Base-by-base conservation (phyloP, 1,140 invertebrate genomes). In the Augochlora pura region DNA sequence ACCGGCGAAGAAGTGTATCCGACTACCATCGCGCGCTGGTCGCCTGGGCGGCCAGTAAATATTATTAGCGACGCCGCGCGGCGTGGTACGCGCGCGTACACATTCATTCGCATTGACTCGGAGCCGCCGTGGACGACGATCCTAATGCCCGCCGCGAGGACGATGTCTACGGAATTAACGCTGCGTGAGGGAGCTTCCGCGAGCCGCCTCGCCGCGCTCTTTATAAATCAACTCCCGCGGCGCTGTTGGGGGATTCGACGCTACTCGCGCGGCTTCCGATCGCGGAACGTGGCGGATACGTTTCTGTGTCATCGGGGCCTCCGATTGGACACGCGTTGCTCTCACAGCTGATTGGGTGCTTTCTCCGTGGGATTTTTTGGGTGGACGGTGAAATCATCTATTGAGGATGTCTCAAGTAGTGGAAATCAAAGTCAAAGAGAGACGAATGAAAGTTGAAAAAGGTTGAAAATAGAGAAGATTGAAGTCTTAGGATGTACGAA, bases 121-220 rank as follows among this genome's bases (percentile, higher is more conserved):
- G 70, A 14, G 39, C 72, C 64, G 54, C 80, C 57, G n/a, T n/a
- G 83, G 67, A 62, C 46, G 74, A 82, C 57, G 75, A 49, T 62
- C 54, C 77, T 74, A 82, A 80, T 85, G 81, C 73, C 18, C 23
- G 74, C 60, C 12, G 57, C 66, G 49, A 57, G 78, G 42, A 46
- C 82, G 60, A 68, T 81, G 76, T 85, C 77, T 74, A 63, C 78
- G 78, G 82, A 86, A 87, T 87, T 86, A 86, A 85, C 85, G 74
- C 81, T 57, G 76, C 76, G 57, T 81, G 65, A 84, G 62, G 23
- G 49, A 72, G 42, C 54, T 4, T 57, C 49, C 32, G n/a, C n/a
- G 49, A 68, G 77, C 72, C 69, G 32, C 32, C 32, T 32, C 32
- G 32, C 1, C 32, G 32, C 32, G 59, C 67, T 84, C 78, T 66